A percentile compares a stretch with the other conserved stretches of the same genome.
These are phyloP conservation scores for Platycheirus rosarum DNA, from an alignment of 2,888 invertebrate species.

Conservation along the genomic window DNA sequence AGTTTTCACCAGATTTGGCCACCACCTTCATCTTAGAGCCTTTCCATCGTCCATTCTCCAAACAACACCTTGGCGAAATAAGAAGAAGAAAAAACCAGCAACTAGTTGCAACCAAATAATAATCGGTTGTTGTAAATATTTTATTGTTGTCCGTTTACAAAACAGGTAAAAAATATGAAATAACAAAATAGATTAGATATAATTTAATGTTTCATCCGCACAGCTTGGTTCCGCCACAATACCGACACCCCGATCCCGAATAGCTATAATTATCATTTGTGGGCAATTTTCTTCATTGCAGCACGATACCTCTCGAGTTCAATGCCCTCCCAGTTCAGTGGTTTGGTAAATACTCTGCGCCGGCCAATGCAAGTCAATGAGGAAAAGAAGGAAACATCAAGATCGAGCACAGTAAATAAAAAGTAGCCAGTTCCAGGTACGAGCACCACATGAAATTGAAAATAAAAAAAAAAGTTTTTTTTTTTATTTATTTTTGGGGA, in stretches of 20 bases:
- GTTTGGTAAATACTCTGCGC: constrained; percentile 82
- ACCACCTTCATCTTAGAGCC: constrained; percentile 41
- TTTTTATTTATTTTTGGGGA: constrained; percentile 38
- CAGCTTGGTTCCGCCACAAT: constrained; percentile 32
- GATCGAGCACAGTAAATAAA: constrained; percentile 22
- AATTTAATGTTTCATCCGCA: constrained; percentile 39
- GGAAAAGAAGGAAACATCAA: constrained; percentile 66
- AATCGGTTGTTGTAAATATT: constrained; percentile 27
- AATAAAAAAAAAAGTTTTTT: constrained; percentile 16
- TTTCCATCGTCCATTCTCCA: constrained; percentile 24
- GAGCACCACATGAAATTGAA: constrained; percentile 51
- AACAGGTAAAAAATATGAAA: constrained; percentile 13
- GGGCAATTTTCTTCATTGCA: constrained; percentile 77
- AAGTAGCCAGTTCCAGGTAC: constrained; percentile 43
- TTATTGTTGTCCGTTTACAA: constrained; percentile 3
- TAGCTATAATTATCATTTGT: constrained; percentile 82
- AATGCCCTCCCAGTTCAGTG: constrained; percentile 86
- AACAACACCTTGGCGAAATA: not conserved
- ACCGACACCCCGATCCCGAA: no score
- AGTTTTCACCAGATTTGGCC: no score
- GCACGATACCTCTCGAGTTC: constrained; percentile 84
- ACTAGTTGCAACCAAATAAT: constrained; percentile 29
- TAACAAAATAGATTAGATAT: constrained; percentile 42
- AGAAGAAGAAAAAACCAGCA: constrained; percentile 9
- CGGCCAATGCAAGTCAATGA: constrained; percentile 77